Conservation (phyloP, 2,113 vertebrate species). For the Ictalurus punctatus region DNA sequence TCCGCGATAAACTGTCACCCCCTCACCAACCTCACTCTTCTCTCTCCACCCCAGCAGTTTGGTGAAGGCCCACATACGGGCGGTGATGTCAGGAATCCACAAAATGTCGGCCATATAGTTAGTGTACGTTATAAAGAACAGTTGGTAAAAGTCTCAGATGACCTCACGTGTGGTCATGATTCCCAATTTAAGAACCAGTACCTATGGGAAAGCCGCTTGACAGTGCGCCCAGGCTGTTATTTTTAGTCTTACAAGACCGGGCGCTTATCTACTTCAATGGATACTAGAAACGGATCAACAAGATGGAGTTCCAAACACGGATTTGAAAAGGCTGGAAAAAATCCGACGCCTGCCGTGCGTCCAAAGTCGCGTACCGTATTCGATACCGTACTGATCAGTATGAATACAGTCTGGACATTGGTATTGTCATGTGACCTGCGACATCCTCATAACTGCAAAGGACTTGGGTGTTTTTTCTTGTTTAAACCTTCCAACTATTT, state of each 20-base stretch:
- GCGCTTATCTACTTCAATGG: neutral
- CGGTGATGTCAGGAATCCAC: neutral
- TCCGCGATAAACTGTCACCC: too few species aligned
- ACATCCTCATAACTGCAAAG: too few species aligned
- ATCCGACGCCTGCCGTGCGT: too few species aligned
- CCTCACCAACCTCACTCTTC: neutral
- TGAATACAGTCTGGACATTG: too few species aligned
- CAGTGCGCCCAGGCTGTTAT: neutral
- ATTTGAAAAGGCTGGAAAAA: neutral
- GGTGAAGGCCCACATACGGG: neutral
- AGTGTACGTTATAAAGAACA: neutral
- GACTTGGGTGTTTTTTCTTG: too few species aligned
- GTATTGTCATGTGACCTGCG: too few species aligned
- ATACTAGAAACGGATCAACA: neutral
- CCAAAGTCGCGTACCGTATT: too few species aligned
- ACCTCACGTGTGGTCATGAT: neutral
- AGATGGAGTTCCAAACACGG: neutral
- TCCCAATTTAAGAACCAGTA: neutral
- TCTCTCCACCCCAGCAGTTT: neutral
- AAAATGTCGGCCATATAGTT: neutral
- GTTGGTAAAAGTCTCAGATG: neutral
- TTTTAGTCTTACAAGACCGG: neutral
- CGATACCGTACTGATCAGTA: too few species aligned
- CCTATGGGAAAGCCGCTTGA: neutral
- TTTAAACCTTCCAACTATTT: too few species aligned